Evolutionary conservation across 1,140 invertebrate species (phyloP).

Genomic region (Psilanteris sp.): DNA sequence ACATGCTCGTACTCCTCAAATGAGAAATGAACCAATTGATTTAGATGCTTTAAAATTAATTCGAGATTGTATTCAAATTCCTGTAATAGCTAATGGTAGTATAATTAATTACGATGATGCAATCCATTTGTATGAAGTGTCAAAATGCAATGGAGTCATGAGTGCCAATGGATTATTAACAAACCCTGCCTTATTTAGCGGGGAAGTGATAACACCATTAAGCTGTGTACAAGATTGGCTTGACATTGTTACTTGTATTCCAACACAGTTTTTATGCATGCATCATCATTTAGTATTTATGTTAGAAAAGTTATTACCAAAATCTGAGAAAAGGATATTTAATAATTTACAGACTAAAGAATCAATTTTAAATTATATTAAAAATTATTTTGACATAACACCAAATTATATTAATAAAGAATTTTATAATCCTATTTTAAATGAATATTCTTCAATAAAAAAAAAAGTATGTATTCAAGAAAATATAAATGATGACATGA

Average conservation of each 20-base stretch:
- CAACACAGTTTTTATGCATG: conserved; percentile 86
- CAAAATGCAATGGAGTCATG: conserved; percentile 92
- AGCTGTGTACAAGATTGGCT: conserved; percentile 93
- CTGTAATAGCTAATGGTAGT: conserved; percentile 95
- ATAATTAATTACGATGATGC: conserved; percentile 87
- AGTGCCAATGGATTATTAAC: conserved; percentile 91
- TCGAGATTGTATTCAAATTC: conserved; percentile 86
- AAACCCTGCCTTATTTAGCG: conserved; percentile 94
- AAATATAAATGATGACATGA: conserved; percentile 25
- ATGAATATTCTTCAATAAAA: conserved; percentile 60
- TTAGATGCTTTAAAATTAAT: conserved; percentile 86
- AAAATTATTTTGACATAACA: conserved; percentile 80
- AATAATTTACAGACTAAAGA: conserved; percentile 87
- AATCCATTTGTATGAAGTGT: conserved; percentile 82
- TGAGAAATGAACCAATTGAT: conserved; percentile 89
- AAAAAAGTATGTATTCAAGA: conserved; percentile 27
- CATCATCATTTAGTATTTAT: conserved; percentile 97
- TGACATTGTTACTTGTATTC: conserved; percentile 81
- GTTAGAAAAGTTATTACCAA: conserved; percentile 89
- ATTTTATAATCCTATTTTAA: conserved; percentile 68
- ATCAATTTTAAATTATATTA: conserved; percentile 86
- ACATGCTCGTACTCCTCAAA: conserved; percentile 94
- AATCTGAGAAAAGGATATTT: conserved; percentile 86
- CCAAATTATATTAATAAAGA: conserved; percentile 58
- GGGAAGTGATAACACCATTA: conserved; percentile 84